Base-by-base conservation (phyloP, 2,113 vertebrate genomes). In the Clarias gariepinus region DNA sequence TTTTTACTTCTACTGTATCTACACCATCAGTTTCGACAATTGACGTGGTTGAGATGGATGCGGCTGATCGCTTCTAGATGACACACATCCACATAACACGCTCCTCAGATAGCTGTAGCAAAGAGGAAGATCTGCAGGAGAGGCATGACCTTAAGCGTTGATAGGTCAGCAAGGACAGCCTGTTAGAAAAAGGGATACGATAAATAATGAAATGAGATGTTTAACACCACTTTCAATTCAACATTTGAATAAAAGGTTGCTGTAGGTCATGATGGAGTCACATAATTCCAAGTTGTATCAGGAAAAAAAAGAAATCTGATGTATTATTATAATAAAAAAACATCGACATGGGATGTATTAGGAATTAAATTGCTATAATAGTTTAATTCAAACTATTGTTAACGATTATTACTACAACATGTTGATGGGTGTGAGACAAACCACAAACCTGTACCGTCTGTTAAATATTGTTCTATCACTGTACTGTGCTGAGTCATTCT, bases 71-170 rank as follows among this genome's bases (percentile, higher is more conserved):
- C 78, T 25, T 61, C 3, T 21, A 36, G 58, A 52, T 0, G 30
- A 61, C 5, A 36, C 2, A 4, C 57, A 36, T 36, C 57, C 73
- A 63, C 74, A 21, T 77, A 85, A 52, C 23, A 60, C 87, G 77
- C 71, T 89, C 88, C 93, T 97, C 95, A 99, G 91, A 96, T 95
- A 88, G 96, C 91, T 74, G 96, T 97, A 86, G 97, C 97, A 88
- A 99, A 99, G 30, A 99, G 93, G 92, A 99, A 98, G 94, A 99
- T 97, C 88, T 99, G 98, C 93, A 99, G 97, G 93, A 99, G 97
- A 79, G 98, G 98, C 95, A 99, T 97, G 90, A 99, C 98, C 96
- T 98, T 98, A 90, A 99, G 94, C 64, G 98, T 99, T 21, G 98
- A 99, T 91, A 99, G 97, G 90, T 99, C 98, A 86, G 98, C 98